Conservation (phyloP, 2,113 vertebrate genomes). For the Melospiza georgiana region DNA sequence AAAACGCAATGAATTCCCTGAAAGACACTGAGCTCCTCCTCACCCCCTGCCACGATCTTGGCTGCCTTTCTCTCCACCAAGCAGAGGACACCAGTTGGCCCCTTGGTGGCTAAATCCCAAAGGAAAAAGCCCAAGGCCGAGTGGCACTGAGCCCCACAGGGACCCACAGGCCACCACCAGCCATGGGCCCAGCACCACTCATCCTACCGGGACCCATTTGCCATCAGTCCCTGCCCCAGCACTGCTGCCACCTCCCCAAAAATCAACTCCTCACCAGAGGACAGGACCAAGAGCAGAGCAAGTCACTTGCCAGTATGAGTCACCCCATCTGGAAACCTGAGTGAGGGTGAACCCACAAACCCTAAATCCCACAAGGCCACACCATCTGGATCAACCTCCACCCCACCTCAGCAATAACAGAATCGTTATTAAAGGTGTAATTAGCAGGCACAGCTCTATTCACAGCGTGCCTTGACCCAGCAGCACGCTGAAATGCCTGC, state of each 20-base stretch:
- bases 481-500: fast-evolving
- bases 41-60: fast-evolving
- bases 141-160: background rate
- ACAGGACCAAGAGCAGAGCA: fast-evolving
- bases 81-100: background rate
- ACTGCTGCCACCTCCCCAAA: background rate
- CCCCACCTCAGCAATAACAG: background rate
- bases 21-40: background rate
- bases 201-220: background rate
- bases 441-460: too few relatives aligned
- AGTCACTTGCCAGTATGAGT: background rate
- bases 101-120: background rate
- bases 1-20: background rate
- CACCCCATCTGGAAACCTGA: background rate
- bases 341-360: background rate
- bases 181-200: fast-evolving
- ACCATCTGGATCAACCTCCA: fast-evolving
- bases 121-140: background rate
- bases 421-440: background rate
- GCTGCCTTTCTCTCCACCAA: background rate
- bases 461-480: background rate
- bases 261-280: background rate
- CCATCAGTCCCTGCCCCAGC: background rate
- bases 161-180: background rate
- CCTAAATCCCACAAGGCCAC: fast-evolving